Conservation (phyloP, 2,888 invertebrate species). For the Oegoconia quadripuncta region DNA sequence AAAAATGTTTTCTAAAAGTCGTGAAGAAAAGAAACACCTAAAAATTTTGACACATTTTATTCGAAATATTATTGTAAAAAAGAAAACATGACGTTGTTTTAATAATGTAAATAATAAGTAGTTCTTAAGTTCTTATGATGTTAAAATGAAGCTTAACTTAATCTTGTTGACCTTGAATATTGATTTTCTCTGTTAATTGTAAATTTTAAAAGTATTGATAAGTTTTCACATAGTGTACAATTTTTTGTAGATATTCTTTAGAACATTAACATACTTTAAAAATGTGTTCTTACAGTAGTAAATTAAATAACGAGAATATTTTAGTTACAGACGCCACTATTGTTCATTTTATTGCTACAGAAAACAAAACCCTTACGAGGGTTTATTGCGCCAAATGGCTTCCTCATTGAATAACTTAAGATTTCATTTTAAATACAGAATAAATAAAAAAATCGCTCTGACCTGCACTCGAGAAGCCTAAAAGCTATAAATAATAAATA, state of each 20-base stretch:
- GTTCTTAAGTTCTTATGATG: constrained; percentile 48
- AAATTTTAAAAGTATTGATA: constrained; percentile 69
- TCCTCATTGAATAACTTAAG: no score
- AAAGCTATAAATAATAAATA: no score
- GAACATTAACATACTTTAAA: constrained; percentile 79
- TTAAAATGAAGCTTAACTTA: constrained; percentile 65
- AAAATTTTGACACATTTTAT: constrained; percentile 25
- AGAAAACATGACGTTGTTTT: constrained; percentile 66
- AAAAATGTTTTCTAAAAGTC: no score
- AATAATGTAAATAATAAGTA: constrained; percentile 65
- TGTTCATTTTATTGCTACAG: constrained; percentile 46
- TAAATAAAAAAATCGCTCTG: no score
- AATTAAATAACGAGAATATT: constrained; percentile 80
- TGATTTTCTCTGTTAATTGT: constrained; percentile 73
- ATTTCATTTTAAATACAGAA: no score
- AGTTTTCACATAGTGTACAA: constrained; percentile 78
- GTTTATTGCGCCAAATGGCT: no score
- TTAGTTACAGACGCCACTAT: constrained; percentile 71
- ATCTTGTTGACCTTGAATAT: constrained; percentile 75
- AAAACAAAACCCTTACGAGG: neutral
- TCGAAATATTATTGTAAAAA: constrained; percentile 51
- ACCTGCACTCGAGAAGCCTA: no score
- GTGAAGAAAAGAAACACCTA: neutral
- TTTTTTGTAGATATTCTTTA: constrained; percentile 76
- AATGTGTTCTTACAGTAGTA: constrained; percentile 80